A percentile compares a stretch with the other conserved stretches of the same genome.
Evolutionary conservation across 2,797 vertebrate genomes (phyloP).

Genomic region (Holocentrus rufus): DNA sequence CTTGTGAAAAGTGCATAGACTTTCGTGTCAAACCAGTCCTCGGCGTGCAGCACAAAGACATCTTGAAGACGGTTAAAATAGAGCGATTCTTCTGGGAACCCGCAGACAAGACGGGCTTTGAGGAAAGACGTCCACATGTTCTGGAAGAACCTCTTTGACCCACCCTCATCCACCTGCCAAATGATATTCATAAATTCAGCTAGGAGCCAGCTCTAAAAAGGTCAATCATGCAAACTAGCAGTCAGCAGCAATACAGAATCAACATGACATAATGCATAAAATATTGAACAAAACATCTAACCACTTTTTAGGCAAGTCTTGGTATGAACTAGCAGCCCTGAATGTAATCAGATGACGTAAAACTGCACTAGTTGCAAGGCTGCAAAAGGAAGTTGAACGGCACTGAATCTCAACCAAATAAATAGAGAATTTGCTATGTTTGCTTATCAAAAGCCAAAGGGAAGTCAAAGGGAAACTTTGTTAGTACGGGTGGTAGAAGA

Average conservation of each 20-base stretch:
- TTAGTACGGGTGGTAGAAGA: not conserved
- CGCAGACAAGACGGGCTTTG: slow-evolving; percentile 84
- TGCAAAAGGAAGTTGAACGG: not conserved
- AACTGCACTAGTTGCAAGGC: slow-evolving; percentile 13
- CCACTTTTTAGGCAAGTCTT: not conserved
- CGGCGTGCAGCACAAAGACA: slow-evolving; percentile 69
- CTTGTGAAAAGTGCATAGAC: slow-evolving; percentile 85
- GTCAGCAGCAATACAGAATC: slow-evolving; percentile 11
- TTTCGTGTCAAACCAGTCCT: slow-evolving; percentile 74
- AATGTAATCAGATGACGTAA: not conserved
- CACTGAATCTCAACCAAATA: not conserved
- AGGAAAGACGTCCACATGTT: slow-evolving; percentile 85
- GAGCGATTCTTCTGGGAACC: slow-evolving; percentile 76
- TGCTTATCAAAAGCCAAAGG: not conserved
- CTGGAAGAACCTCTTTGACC: slow-evolving; percentile 79
- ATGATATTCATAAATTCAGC: slow-evolving; percentile 9
- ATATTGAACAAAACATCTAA: slow-evolving; percentile 6
- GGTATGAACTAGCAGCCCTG: not conserved
- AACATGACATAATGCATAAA: not conserved
- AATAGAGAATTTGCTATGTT: not conserved
- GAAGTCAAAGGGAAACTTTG: not conserved
- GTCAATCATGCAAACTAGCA: slow-evolving; percentile 2
- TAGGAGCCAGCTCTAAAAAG: not conserved
- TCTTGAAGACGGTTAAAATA: slow-evolving; percentile 84
- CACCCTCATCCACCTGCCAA: slow-evolving; percentile 82